Conservation (phyloP, 2,113 vertebrate genomes). For the Phyllostomus discolor region DNA sequence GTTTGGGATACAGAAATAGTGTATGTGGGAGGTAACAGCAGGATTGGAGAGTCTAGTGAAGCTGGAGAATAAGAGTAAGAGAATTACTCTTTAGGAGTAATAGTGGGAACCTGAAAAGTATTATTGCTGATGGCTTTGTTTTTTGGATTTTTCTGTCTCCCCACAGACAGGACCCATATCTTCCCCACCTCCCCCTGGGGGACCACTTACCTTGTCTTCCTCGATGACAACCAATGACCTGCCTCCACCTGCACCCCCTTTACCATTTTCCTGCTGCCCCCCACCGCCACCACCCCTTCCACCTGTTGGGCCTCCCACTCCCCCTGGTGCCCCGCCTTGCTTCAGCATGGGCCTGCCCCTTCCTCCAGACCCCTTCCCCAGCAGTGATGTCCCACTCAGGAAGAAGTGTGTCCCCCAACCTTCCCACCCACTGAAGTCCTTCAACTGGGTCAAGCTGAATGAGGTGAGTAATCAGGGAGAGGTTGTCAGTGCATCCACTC, state of each 20-base stretch:
- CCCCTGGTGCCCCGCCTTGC: conserved; percentile 93
- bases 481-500: background rate
- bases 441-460: conserved; percentile 97
- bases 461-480: conserved; percentile 84
- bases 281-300: conserved; percentile 88
- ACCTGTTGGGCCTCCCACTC: conserved; percentile 89
- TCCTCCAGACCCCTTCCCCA: conserved; percentile 77
- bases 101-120: accelerated
- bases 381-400: conserved; percentile 78
- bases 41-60: background rate
- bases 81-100: background rate
- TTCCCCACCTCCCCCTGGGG: conserved; percentile 84
- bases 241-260: conserved; percentile 89
- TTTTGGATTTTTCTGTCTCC: conserved; percentile 50
- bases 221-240: conserved; percentile 80
- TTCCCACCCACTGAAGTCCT: conserved; percentile 96
- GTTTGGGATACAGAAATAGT: background rate
- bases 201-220: conserved; percentile 83
- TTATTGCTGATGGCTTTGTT: background rate
- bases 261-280: conserved; percentile 83
- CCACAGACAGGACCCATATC: conserved; percentile 81
- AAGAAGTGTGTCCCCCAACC: conserved; percentile 94
- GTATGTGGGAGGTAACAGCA: background rate
- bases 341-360: conserved; percentile 84
- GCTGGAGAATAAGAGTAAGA: background rate